Evolutionary conservation across 2,888 invertebrate genomes (phyloP), one percentile per base, ranked within the genome.

Genomic region (Pandemis cinnamomeana): DNA sequence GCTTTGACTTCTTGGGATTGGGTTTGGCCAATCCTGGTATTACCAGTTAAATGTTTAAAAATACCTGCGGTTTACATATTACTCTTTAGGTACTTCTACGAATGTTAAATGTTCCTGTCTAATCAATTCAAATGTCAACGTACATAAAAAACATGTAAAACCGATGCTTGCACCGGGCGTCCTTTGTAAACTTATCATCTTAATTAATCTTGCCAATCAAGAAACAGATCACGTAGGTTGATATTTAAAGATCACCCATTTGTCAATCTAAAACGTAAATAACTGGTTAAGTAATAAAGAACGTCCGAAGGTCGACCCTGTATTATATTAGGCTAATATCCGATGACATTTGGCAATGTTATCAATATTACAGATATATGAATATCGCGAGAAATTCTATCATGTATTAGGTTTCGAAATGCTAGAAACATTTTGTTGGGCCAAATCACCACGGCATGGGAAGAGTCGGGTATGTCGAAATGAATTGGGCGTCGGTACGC

Each of bases 391-490:
- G 75, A 78, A 76, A 75, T 69, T 76, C 75, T 73, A 80, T 80
- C 80, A 78, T 75, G 76, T 66, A 60, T 68, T 42, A 48, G 67
- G 78, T 85, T 84, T 77, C 76, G 79, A 79, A 84, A 86, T 73
- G 48, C 75, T 75, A 83, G 78, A 85, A 81, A 85, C 82, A 85
- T 83, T 86, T 86, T 81, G 79, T 82, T 82, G 73, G 74, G 71
- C 79, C 75, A 77, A 74, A 41, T 42, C 5, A 53, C 15, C 58
- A 44, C 42, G 76, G 83, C 84, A 85, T 84, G 85, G 87, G 89
- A 88, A 84, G 86, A 84, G 80, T 78, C 75, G 46, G 55, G 69
- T 72, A 76, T 88, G 84, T 78, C 79, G 88, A 86, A 89, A 90
- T 80, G 78, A 84, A 84, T 84, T 83, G 80, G 84, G 83, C 83